phyloP scores from a whole-genome alignment of 1,140 invertebrate species.

The Drosophila santomea region DNA sequence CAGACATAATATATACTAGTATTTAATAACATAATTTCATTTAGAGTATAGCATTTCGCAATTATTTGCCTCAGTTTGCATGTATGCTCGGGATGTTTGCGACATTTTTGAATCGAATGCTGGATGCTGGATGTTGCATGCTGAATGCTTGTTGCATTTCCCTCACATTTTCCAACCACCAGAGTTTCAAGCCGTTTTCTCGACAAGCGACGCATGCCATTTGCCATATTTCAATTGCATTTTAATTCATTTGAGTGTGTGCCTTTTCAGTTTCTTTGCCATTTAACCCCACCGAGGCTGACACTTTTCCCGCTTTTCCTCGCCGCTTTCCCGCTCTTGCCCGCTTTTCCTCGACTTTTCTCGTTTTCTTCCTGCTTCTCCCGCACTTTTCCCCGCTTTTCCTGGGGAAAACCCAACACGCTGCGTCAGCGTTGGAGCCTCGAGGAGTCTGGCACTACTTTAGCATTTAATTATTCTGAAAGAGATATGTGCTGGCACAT shows the following conservation, averaged over 20 bases:
- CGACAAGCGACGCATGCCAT: slow-evolving; percentile 61
- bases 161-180: not conserved
- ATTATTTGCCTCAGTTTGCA: not conserved
- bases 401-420: slow-evolving; percentile 4
- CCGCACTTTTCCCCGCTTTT: slow-evolving; percentile 8
- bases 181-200: slow-evolving; percentile 31
- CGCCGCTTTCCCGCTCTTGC: slow-evolving; percentile 1
- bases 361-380: slow-evolving; percentile 3
- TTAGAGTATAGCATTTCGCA: not conserved
- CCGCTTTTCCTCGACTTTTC: not conserved
- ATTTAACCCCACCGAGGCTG: slow-evolving; percentile 59
- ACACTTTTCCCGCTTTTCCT: slow-evolving; percentile 12
- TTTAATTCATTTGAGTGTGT: slow-evolving; percentile 68
- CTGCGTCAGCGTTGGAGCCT: slow-evolving; percentile 23
- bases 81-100: not conserved
- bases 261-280: slow-evolving; percentile 53
- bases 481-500: slow-evolving; percentile 27
- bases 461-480: slow-evolving; percentile 58
- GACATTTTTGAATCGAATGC: slow-evolving; percentile 1
- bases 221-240: slow-evolving; percentile 74
- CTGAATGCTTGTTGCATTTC: slow-evolving; percentile 16
- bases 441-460: slow-evolving; percentile 24
- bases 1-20: not conserved
- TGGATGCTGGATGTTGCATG: too few relatives aligned
- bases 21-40: not conserved